phyloP scores from a whole-genome alignment of 2,888 invertebrate species.

The Agrypnus murinus region DNA sequence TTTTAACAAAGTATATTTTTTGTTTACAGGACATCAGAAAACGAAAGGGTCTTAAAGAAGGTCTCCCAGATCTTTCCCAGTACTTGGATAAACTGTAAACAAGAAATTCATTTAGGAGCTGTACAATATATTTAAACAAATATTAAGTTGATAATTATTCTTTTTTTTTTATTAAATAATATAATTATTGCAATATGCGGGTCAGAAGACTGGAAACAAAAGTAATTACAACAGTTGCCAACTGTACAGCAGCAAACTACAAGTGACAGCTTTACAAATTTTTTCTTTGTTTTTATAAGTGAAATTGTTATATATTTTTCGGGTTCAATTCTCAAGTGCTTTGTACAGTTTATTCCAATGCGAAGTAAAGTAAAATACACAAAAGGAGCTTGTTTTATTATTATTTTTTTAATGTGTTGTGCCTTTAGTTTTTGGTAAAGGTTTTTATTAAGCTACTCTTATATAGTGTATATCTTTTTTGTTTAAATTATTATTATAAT shows the following conservation, averaged over 20 bases:
- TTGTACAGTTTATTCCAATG: constrained; percentile 51
- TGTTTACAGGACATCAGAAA: constrained; percentile 91
- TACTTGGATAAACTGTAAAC: constrained; percentile 99
- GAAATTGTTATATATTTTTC: constrained; percentile 31
- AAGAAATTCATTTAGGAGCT: constrained; percentile 64
- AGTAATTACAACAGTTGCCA: constrained; percentile 22
- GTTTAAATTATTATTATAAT: constrained; percentile 42
- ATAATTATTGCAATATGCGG: constrained; percentile 36
- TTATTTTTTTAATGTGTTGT: constrained; percentile 34
- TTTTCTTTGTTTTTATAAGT: constrained; percentile 25
- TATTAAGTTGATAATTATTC: constrained; percentile 50
- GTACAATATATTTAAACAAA: constrained; percentile 69
- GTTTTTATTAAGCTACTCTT: constrained; percentile 24
- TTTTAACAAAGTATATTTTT: constrained; percentile 53
- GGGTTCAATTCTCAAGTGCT: constrained; percentile 34
- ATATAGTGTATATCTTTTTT: constrained; percentile 23
- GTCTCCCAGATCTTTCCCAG: constrained; percentile 94
- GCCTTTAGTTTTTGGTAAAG: constrained; percentile 32
- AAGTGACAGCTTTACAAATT: neutral
- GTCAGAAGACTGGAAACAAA: constrained; percentile 21
- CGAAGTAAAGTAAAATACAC: constrained; percentile 41
- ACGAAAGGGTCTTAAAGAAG: constrained; percentile 99
- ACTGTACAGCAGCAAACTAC: constrained; percentile 25
- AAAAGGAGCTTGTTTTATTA: constrained; percentile 43
- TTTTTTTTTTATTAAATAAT: constrained; percentile 33